Percentiles rank a stretch among this genome's conserved stretches.
phyloP scores from a whole-genome alignment of 2,113 vertebrate genomes.

The Spilogale gracilis region DNA sequence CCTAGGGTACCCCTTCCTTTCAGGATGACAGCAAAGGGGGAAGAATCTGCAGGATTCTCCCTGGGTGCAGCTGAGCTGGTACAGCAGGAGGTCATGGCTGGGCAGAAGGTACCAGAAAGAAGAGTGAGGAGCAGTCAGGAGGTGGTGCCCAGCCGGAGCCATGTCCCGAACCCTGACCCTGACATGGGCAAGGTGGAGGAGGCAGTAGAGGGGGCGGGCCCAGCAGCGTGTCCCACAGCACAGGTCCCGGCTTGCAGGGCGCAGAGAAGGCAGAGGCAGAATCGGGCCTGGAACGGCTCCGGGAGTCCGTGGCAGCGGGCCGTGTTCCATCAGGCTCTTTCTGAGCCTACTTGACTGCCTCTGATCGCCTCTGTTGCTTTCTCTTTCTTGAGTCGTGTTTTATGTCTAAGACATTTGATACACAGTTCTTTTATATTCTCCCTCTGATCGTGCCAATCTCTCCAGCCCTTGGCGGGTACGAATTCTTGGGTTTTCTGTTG shows the following conservation, averaged over 20 bases:
- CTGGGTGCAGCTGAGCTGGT: not conserved
- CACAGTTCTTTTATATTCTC: rapidly evolving
- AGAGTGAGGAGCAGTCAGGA: rapidly evolving
- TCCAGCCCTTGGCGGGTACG: rapidly evolving
- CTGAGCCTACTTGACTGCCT: rapidly evolving
- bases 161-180: not conserved
- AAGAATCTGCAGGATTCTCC: not conserved
- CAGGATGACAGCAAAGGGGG: rapidly evolving
- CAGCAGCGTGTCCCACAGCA: rapidly evolving
- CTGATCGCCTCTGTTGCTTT: rapidly evolving
- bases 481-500: not conserved
- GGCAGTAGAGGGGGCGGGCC: not conserved
- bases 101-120: not conserved
- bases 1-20: not conserved
- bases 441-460: not conserved
- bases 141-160: not conserved
- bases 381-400: not conserved
- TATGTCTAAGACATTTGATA: not conserved
- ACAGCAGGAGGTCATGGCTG: not conserved
- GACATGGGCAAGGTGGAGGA: too few species aligned
- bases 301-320: not conserved
- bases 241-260: rapidly evolving
- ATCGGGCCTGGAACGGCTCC: rapidly evolving
- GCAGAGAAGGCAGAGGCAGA: rapidly evolving
- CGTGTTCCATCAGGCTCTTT: rapidly evolving